These are phyloP conservation scores for Gobiocypris rarus DNA, from an alignment of 2,113 vertebrate genomes.

Conservation along the genomic window DNA sequence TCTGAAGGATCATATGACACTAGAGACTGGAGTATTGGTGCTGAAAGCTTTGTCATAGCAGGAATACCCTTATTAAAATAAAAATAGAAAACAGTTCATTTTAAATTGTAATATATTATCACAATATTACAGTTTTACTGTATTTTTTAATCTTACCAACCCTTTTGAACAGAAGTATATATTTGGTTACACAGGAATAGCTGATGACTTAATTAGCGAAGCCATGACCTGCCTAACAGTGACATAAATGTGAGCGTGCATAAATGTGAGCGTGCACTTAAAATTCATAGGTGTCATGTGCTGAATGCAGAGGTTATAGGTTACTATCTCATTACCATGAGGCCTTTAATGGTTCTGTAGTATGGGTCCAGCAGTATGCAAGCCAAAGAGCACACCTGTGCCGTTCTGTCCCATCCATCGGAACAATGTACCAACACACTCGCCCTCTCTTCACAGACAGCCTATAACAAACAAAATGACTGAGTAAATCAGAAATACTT, in stretches of 20 bases:
- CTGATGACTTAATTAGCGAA: not conserved
- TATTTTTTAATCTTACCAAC: not conserved
- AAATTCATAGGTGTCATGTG: not conserved
- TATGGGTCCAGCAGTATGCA: slow-evolving; percentile 80
- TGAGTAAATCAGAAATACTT: not conserved
- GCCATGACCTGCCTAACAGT: not conserved
- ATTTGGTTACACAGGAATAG: not conserved
- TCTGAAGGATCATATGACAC: not conserved
- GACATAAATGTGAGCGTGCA: not conserved
- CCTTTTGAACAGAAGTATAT: not conserved
- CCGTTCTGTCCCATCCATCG: slow-evolving; percentile 82
- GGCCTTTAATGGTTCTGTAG: slow-evolving; percentile 81
- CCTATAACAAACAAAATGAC: slow-evolving; percentile 61
- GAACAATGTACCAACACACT: slow-evolving; percentile 83
- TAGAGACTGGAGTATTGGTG: not conserved
- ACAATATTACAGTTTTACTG: not conserved
- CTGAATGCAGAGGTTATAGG: slow-evolving; percentile 20
- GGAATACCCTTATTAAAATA: not conserved
- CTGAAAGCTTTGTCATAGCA: not conserved
- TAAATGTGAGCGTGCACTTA: slow-evolving; percentile 5
- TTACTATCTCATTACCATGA: slow-evolving; percentile 77
- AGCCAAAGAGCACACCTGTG: slow-evolving; percentile 83
- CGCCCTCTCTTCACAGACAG: slow-evolving; percentile 76
- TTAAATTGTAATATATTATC: not conserved
- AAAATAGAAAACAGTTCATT: not conserved